phyloP scores from a whole-genome alignment of 2,888 invertebrate species.

The Athrips mouffetella region DNA sequence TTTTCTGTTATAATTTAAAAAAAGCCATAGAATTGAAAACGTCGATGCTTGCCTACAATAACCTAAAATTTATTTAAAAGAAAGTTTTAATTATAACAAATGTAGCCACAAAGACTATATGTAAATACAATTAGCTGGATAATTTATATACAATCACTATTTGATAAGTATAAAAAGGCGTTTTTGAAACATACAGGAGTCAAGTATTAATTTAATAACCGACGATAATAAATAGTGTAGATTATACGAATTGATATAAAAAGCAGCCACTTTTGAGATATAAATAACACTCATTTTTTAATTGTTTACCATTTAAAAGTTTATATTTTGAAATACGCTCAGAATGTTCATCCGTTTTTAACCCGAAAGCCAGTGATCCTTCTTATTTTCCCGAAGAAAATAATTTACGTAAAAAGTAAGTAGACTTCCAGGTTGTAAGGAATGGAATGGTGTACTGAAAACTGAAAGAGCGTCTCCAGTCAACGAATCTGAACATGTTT shows the following conservation, averaged over 20 bases:
- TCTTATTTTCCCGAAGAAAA: no score
- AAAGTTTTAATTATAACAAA: constrained; percentile 36
- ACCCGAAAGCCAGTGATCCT: no score
- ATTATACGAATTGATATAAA: constrained; percentile 29
- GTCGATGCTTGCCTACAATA: constrained; percentile 66
- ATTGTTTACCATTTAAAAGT: constrained; percentile 21
- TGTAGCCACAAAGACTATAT: constrained; percentile 68
- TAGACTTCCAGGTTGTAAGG: no score
- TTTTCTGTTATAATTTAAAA: constrained; percentile 25
- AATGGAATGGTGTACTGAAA: no score
- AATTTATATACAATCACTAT: constrained; percentile 58
- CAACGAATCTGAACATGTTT: no score
- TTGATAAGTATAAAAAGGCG: constrained; percentile 55
- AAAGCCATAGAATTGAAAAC: constrained; percentile 41
- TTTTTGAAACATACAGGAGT: constrained; percentile 56
- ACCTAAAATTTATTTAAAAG: constrained; percentile 44
- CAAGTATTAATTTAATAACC: constrained; percentile 62
- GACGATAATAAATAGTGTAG: constrained; percentile 69
- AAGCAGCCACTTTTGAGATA: constrained; percentile 34
- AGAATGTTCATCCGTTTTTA: no score
- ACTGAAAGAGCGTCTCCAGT: no score
- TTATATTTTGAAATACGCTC: background rate
- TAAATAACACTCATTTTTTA: constrained; percentile 20
- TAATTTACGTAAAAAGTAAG: no score
- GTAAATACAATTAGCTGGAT: constrained; percentile 65